phyloP scores from a whole-genome alignment of 64 coral and sea anemone species.

The Dendrophyllia cribrosa region DNA sequence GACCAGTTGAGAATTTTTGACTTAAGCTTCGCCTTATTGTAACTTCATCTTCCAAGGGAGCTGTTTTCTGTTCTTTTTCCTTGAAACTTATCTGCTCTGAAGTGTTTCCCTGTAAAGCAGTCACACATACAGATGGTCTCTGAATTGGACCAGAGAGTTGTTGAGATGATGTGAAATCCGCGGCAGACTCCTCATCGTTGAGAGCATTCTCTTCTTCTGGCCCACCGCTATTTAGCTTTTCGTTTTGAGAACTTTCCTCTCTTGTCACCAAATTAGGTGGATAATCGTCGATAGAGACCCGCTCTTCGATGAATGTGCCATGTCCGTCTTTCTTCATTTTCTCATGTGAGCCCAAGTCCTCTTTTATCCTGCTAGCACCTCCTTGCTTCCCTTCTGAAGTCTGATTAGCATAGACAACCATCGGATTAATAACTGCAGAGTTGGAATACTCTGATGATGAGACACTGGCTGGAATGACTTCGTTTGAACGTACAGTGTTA shows the following conservation, averaged over 20 bases:
- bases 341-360: neutral
- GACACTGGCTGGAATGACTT: conserved; percentile 19
- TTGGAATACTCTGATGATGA: neutral
- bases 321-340: neutral
- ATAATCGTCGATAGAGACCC: neutral
- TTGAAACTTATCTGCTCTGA: neutral
- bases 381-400: neutral
- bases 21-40: neutral
- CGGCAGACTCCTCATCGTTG: neutral
- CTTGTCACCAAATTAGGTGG: neutral
- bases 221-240: neutral
- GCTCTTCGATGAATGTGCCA: neutral
- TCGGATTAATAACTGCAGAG: conserved; percentile 12
- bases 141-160: neutral
- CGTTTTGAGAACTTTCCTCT: neutral
- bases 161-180: neutral
- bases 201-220: neutral
- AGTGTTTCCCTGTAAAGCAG: neutral
- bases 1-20: too few relatives aligned
- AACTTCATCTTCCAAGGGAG: neutral
- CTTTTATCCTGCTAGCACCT: neutral
- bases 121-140: neutral
- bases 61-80: neutral
- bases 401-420: neutral
- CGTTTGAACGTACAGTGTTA: neutral